A percentile compares a stretch with the other conserved stretches of the same genome.
Conservation (phyloP, 2,113 vertebrate genomes). For the Tetrao urogallus region DNA sequence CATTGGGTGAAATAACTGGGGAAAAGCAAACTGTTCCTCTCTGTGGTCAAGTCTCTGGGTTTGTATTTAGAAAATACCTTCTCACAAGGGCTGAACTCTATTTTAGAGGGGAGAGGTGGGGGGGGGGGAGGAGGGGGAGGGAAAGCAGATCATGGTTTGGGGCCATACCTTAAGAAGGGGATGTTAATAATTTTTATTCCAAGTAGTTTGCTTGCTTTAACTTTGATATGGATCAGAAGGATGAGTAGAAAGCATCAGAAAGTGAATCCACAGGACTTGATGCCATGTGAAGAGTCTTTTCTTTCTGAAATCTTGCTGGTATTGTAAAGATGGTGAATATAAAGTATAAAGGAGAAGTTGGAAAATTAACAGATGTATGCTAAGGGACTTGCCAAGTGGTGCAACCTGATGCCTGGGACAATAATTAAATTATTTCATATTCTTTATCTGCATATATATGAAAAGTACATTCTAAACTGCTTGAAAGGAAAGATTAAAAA, state of each 20-base stretch:
- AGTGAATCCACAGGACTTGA: background rate
- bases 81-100: background rate
- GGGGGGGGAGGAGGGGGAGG: accelerated
- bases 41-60: accelerated
- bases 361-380: background rate
- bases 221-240: background rate
- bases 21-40: background rate
- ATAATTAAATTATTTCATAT: background rate
- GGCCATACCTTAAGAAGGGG: background rate
- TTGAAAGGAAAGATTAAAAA: background rate
- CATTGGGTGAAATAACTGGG: background rate
- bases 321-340: background rate
- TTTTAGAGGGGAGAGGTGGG: accelerated
- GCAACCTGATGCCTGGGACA: background rate
- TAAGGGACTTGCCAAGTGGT: background rate
- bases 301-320: background rate
- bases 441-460: background rate
- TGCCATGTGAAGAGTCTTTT: background rate
- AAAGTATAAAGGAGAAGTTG: background rate
- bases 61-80: background rate
- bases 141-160: background rate
- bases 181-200: background rate
- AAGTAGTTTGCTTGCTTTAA: background rate
- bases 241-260: background rate
- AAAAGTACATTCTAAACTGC: background rate